phyloP scores from a whole-genome alignment of 1,140 invertebrate genomes.

The Anastrepha ludens region DNA sequence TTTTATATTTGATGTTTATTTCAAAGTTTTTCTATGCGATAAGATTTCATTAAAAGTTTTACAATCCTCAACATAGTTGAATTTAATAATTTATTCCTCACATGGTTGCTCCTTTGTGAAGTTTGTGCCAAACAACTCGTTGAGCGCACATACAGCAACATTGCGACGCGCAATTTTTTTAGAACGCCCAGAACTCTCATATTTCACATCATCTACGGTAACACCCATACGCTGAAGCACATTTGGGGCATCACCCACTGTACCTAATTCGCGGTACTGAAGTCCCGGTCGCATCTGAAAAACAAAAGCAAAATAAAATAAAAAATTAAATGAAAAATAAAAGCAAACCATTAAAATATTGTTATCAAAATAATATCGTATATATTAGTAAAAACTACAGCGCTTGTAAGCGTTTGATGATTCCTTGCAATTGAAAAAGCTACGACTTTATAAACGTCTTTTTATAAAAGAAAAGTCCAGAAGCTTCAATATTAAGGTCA shows the following conservation, averaged over 20 bases:
- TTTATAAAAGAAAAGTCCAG: too few species aligned
- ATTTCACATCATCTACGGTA: conserved; percentile 76
- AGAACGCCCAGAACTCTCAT: conserved; percentile 74
- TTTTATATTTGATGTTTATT: not conserved
- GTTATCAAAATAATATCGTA: not conserved
- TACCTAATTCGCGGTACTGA: conserved; percentile 78
- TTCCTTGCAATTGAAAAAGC: too few species aligned
- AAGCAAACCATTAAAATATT: conserved; percentile 26
- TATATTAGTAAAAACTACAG: too few species aligned
- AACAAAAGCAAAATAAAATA: conserved; percentile 53
- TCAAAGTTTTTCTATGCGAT: not conserved
- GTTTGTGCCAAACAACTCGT: conserved; percentile 74
- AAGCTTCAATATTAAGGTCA: too few species aligned
- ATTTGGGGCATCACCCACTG: conserved; percentile 79
- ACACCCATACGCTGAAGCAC: conserved; percentile 76
- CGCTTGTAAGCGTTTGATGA: too few species aligned
- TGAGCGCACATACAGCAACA: conserved; percentile 76
- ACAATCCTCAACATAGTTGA: not conserved
- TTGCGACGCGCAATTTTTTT: conserved; percentile 77
- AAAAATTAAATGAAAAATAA: too few species aligned
- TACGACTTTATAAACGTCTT: too few species aligned
- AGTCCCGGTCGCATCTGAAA: conserved; percentile 81
- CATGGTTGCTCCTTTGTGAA: conserved; percentile 57
- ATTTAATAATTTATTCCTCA: not conserved
- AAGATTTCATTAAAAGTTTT: not conserved